Conservation (phyloP, 2,113 vertebrate genomes). For the Gallinago undulata region DNA sequence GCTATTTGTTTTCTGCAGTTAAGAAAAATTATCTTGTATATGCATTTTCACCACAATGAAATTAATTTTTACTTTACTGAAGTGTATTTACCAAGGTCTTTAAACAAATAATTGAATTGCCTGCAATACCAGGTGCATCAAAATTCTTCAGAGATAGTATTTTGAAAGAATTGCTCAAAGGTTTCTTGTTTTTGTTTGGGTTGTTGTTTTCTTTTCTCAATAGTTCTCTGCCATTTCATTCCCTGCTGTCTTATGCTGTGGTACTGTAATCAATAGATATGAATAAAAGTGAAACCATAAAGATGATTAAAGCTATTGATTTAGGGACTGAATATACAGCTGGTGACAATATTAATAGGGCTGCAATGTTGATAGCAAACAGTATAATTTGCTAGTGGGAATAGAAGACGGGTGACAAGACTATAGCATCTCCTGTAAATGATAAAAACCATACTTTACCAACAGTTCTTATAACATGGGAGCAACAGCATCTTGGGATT, state of each 20-base stretch:
- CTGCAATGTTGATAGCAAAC: not conserved
- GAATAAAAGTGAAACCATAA: constrained; percentile 33
- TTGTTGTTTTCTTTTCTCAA: not conserved
- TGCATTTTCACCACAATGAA: not conserved
- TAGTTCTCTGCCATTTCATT: not conserved
- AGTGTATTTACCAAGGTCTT: not conserved
- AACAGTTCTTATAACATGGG: not conserved
- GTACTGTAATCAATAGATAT: constrained; percentile 17
- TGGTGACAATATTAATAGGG: not conserved
- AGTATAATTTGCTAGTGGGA: not conserved
- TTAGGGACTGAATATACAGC: not conserved
- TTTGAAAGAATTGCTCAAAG: not conserved
- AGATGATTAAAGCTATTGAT: constrained; percentile 40
- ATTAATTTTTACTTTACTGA: not conserved
- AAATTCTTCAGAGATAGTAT: not conserved
- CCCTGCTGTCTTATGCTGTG: not conserved
- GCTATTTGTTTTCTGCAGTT: not conserved
- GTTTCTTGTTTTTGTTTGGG: not conserved
- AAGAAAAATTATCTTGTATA: not conserved
- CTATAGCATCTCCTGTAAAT: not conserved
- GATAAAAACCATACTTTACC: not conserved
- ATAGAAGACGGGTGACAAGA: not conserved
- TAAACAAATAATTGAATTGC: not conserved
- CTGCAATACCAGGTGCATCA: not conserved
- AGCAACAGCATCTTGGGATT: not conserved